Percentiles rank a stretch among this genome's conserved stretches.
phyloP scores from a whole-genome alignment of 2,888 invertebrate species.

The Drosophila mercatorum region DNA sequence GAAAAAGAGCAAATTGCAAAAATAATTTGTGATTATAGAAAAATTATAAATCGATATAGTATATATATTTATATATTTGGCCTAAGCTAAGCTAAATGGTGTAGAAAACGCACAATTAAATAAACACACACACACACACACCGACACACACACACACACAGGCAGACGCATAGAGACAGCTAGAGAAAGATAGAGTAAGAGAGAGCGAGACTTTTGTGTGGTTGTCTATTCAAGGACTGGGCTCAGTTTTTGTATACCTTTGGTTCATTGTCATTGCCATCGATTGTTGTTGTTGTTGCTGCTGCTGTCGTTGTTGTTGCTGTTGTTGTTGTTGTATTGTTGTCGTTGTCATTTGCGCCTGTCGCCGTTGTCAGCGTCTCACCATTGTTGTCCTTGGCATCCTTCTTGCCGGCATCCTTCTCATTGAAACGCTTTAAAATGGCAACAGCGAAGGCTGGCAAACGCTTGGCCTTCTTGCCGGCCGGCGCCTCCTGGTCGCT shows the following conservation, averaged over 20 bases:
- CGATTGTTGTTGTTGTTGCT: slow-evolving; percentile 54
- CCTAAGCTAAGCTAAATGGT: slow-evolving; percentile 59
- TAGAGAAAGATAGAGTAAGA: slow-evolving; percentile 7
- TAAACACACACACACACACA: slow-evolving; percentile 15
- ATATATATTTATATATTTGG: slow-evolving; percentile 18
- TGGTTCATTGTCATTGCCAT: slow-evolving; percentile 83
- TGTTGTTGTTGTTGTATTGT: slow-evolving; percentile 41
- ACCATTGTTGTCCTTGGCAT: slow-evolving; percentile 59
- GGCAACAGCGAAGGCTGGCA: slow-evolving; percentile 82
- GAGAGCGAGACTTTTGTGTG: slow-evolving; percentile 6
- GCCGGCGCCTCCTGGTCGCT: slow-evolving; percentile 45
- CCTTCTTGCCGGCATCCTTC: slow-evolving; percentile 71
- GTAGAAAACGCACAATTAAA: slow-evolving; percentile 30
- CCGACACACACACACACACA: background rate
- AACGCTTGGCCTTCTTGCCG: slow-evolving; percentile 74
- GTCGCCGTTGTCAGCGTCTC: slow-evolving; percentile 53
- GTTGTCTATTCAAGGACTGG: slow-evolving; percentile 28
- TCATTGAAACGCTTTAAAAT: slow-evolving; percentile 83
- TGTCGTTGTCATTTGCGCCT: slow-evolving; percentile 61
- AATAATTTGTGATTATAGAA: slow-evolving; percentile 53
- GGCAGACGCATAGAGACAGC: slow-evolving; percentile 22
- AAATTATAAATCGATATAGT: slow-evolving; percentile 36
- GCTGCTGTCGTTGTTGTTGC: slow-evolving; percentile 4
- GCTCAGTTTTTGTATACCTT: slow-evolving; percentile 79
- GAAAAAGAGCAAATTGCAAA: slow-evolving; percentile 56